Evolutionary conservation across 1,140 invertebrate genomes (phyloP), one percentile per base, ranked within the genome.

Genomic region (Scaptomyza graminum): DNA sequence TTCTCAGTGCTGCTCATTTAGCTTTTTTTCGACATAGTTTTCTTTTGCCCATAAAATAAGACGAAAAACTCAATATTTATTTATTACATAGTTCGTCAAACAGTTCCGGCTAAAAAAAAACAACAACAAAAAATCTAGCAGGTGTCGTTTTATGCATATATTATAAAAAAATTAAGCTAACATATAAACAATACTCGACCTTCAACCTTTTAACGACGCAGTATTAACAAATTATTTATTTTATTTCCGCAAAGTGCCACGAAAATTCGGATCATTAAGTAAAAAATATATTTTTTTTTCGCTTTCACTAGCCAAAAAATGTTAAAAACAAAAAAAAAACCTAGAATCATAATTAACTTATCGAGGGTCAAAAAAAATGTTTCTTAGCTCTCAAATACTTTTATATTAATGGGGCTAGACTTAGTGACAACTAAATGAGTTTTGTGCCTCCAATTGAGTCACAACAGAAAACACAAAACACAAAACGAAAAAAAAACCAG

Each of bases 361-460:
- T 12, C 66, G 59, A 62, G 61, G 67, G 67, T 70, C 61, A 62
- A 34, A 64, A 34, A 64, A 46, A 6, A 37, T 47, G 25, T 54
- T 25, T n/a, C n/a, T n/a, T 28, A 25, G 49, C 65, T 61, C 16
- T 44, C 28, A 6, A 22, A 31, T 31, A 28, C 28, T 3, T 25
- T 3, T 79, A 72, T 41, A 84, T 84, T 79, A 84, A 77, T 84
- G 81, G 76, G 76, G 47, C 54, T 44, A 70, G 80, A 85, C 73
- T 74, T 85, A 84, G 81, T 77, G 81, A 80, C 81, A 84, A 84
- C 76, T 84, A 84, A 84, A 85, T 85, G 81, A 71, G 82, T 50
- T 63, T 49, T 50, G 61, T 50, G 60, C 37, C 31, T 67, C 59
- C 70, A 68, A 76, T 74, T 76, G 71, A 76, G 70, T 69, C 74